Evolutionary conservation across 2,888 invertebrate species (phyloP).

Genomic region (Kryphioiulus occultus): DNA sequence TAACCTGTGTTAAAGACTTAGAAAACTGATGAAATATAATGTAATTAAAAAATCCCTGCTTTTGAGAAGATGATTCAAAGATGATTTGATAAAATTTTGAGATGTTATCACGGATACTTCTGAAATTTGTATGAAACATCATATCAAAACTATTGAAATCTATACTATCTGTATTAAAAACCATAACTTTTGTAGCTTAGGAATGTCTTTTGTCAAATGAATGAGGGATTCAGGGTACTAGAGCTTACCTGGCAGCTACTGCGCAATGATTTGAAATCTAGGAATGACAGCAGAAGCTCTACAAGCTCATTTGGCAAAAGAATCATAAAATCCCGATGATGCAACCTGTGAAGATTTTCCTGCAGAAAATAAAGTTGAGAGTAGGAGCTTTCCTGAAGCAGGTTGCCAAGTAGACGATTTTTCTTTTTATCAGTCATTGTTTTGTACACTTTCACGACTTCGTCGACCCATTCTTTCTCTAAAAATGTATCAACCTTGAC

Average conservation of each 20-base stretch:
- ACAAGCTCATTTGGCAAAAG: slow-evolving; percentile 35
- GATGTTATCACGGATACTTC: too few species aligned
- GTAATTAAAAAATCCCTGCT: too few species aligned
- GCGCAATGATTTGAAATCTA: background rate
- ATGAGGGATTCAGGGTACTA: too few species aligned
- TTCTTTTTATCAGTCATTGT: background rate
- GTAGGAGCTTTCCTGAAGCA: slow-evolving; percentile 37
- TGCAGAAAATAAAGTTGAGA: slow-evolving; percentile 40
- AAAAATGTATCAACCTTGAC: background rate
- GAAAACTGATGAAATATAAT: too few species aligned
- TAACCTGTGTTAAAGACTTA: too few species aligned
- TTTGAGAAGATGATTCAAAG: too few species aligned
- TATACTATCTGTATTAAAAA: too few species aligned
- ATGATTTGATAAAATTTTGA: too few species aligned
- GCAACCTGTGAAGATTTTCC: slow-evolving; percentile 7
- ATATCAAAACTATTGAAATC: too few species aligned
- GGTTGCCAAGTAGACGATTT: background rate
- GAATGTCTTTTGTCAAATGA: too few species aligned
- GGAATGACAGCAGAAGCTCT: slow-evolving; percentile 18
- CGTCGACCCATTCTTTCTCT: background rate
- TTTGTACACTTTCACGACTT: background rate
- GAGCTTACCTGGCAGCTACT: slow-evolving; percentile 27
- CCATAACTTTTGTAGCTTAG: too few species aligned
- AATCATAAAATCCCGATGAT: slow-evolving; percentile 25
- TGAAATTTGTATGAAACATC: too few species aligned